Evolutionary conservation across 1,140 invertebrate species (phyloP), one percentile per base, ranked within the genome.

Genomic region (Potamilus streckersoni): DNA sequence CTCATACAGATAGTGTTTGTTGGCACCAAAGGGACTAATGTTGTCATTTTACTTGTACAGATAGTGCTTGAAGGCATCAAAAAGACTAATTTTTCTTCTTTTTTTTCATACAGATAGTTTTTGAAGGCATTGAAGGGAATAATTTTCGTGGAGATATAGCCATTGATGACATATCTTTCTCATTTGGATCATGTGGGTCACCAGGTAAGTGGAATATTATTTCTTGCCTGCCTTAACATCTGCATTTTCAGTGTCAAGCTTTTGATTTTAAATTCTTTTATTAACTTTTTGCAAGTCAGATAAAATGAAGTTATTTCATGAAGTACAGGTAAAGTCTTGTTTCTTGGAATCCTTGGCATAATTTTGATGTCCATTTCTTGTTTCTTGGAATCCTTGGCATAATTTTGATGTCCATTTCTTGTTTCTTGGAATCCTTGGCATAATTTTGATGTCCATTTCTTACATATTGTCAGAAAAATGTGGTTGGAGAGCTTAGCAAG

Each of bases 71-170:
- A 68, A 19, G 14, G 49, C 27, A 31, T 31, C 2, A 31, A 31
- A 31, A 57, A 20, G 16, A 20, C 60, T 61, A 61, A 19, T 61
- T 61, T 61, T 60, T 61, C 16, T 63, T 17, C 15, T 72, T n/a
- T 76, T 55, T 56, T 60, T 31, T 20, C 57, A 91, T 89, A 73
- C 90, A 94, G 91, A 89, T 94, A 58, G 90, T 94, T 11, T 92
- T 94, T 76, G 92, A 93, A 83, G 94, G 92, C 4, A 90, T 92
- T 62, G 91, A 93, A 17, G 94, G 94, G 12, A 91, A 89, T 59
- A 94, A 93, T 72, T 92, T 90, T 60, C 88, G 93, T 82, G 93
- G 93, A 14, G 86, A 88, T 60, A 88, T 87, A 65, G 85, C 85
- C 56, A 82, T 88, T 63, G 87, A 88, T 77, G 87, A 87, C 66